Base-by-base conservation (phyloP, 2,113 vertebrate genomes). In the Xenotilapia leptura region DNA sequence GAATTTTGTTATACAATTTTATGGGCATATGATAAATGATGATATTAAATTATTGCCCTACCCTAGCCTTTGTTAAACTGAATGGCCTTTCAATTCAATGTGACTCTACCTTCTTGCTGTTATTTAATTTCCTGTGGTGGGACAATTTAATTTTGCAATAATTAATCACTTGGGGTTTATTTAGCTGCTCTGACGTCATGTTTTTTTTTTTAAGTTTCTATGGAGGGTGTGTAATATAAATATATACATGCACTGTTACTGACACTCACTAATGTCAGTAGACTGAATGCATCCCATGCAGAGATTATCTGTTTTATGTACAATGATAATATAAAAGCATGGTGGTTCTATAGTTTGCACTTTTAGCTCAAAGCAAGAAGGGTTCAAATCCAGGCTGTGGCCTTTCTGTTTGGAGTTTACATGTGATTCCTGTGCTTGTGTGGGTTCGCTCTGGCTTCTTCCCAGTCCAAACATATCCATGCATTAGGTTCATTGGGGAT, bases 91-190 rank as follows among this genome's bases (percentile, higher is more conserved):
- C 26, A 15, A n/a, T 28, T 79, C 31, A 79, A 51, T 40, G 31
- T 65, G 83, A 80, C 33, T 65, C 38, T 40, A 53, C 15, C 15
- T 54, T 65, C 75, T 53, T 40, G 38, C 33, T 79, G 42, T 26
- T 68, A 85, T 77, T 70, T 70, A 85, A 62, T 85, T 60, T 85
- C 42, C 73, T 60, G 14, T 38, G 54, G 42, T n/a, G n/a, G 42
- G 14, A 85, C n/a, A 23, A n/a, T 36, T 80, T 85, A 9, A 60
- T 62, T 65, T 80, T 40, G 31, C 21, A 12, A 15, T 65, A 40
- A 79, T 79, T 51, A 53, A 62, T 80, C 75, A 65, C 83, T 53
- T 21, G 5, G 11, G 5, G 33, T 49, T 28, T 40, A 0, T 38
- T 26, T 13, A 14, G 40, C 79, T 79, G n/a, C 58, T n/a, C 17